Conservation (phyloP, 1,140 invertebrate genomes). For the Hypsibius dujardini region DNA sequence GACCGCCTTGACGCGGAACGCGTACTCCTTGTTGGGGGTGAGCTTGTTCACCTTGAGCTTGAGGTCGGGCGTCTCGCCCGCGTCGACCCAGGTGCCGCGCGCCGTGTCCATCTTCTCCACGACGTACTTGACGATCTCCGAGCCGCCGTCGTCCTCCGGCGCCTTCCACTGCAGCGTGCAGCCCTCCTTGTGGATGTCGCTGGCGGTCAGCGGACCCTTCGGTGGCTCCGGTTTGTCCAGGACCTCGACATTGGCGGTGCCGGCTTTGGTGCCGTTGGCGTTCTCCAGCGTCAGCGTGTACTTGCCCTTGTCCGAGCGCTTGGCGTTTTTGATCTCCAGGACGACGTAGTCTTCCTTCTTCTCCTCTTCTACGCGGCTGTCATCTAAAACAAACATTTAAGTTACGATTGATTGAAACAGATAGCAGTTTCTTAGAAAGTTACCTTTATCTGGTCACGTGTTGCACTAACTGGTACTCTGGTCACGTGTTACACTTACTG, state of each 20-base stretch:
- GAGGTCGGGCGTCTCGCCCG: constrained; percentile 62
- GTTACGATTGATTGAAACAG: no score
- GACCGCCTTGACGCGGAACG: constrained; percentile 68
- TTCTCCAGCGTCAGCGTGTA: constrained; percentile 70
- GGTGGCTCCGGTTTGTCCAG: constrained; percentile 68
- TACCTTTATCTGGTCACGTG: no score
- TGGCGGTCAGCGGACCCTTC: constrained; percentile 64
- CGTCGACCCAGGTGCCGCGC: constrained; percentile 82
- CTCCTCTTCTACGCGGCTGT: constrained; percentile 49
- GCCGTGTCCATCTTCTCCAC: constrained; percentile 93
- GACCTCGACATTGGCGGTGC: constrained; percentile 66
- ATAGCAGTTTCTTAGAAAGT: no score
- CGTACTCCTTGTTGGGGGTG: constrained; percentile 77
- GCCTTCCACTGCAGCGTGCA: constrained; percentile 62
- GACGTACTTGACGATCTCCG: constrained; percentile 82
- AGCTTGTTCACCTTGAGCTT: constrained; percentile 65
- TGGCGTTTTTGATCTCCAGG: constrained; percentile 67
- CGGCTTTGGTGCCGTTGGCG: constrained; percentile 57
- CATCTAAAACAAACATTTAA: constrained; percentile 24
- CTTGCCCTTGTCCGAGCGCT: constrained; percentile 57
- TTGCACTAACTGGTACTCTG: no score
- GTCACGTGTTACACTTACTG: no score
- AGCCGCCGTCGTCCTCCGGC: constrained; percentile 72
- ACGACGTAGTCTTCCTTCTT: constrained; percentile 54
- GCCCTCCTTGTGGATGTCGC: constrained; percentile 70